phyloP scores from a whole-genome alignment of 2,888 invertebrate genomes.

The Idaea biselata region DNA sequence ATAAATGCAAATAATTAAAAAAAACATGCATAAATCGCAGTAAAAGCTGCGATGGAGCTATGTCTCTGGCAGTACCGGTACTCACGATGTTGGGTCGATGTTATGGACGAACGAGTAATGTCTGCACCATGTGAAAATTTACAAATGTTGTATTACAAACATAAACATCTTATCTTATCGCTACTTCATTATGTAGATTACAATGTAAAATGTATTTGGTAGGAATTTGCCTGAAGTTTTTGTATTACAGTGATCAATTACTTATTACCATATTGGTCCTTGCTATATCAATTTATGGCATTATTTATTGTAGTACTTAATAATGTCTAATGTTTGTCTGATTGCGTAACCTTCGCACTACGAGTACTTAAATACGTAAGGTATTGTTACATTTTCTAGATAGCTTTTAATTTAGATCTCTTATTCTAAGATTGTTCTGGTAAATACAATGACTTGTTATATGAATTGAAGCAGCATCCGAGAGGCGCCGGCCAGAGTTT shows the following conservation, averaged over 20 bases:
- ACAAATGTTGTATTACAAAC: slow-evolving; percentile 26
- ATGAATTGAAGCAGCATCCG: slow-evolving; percentile 43
- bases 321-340: background rate
- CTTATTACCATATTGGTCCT: background rate
- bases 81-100: slow-evolving; percentile 71
- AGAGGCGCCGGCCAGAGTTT: slow-evolving; percentile 52
- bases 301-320: background rate
- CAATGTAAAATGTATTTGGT: background rate
- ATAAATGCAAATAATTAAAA: background rate
- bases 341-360: background rate
- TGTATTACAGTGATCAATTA: background rate
- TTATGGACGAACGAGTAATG: slow-evolving; percentile 76
- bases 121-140: slow-evolving; percentile 65
- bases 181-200: background rate
- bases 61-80: slow-evolving; percentile 57
- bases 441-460: background rate
- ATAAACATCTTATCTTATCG: slow-evolving; percentile 30
- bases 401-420: slow-evolving; percentile 1
- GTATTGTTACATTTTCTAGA: slow-evolving; percentile 1
- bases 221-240: background rate
- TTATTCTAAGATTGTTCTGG: background rate
- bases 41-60: slow-evolving; percentile 13
- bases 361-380: background rate
- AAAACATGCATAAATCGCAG: background rate
- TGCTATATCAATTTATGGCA: background rate